A percentile compares a stretch with the other conserved stretches of the same genome.
Evolutionary conservation across 2,797 vertebrate species (phyloP).

Genomic region (Gobio occitaniae): DNA sequence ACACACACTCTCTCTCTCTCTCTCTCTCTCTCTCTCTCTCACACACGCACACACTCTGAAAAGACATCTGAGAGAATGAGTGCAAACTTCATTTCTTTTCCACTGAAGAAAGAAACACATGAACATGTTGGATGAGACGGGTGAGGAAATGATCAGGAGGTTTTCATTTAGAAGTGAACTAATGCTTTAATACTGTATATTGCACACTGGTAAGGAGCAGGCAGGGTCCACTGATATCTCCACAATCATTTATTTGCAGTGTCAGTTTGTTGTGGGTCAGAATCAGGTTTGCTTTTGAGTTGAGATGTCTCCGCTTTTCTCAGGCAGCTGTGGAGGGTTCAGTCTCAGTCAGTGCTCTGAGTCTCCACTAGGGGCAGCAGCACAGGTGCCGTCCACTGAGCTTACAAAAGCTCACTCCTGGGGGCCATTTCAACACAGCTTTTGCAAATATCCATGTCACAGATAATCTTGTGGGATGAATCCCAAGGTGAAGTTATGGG

Average conservation of each 20-base stretch:
- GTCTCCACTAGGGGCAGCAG: background rate
- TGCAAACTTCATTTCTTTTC: too few species aligned
- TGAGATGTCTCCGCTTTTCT: background rate
- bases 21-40: too few species aligned
- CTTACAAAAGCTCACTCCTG: background rate
- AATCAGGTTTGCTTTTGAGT: background rate
- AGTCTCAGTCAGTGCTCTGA: slow-evolving; percentile 5
- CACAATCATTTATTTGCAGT: background rate
- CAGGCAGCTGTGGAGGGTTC: background rate
- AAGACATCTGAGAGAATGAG: too few species aligned
- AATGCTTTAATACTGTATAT: background rate
- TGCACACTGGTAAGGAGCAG: too few species aligned
- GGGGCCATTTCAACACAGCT: background rate
- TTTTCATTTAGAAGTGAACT: too few species aligned
- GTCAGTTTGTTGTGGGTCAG: background rate
- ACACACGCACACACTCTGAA: too few species aligned
- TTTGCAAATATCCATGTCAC: slow-evolving; percentile 13
- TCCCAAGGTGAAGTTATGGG: background rate
- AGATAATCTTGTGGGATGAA: background rate
- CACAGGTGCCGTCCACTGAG: background rate
- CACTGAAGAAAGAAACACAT: too few species aligned
- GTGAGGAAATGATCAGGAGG: too few species aligned
- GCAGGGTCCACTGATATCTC: background rate
- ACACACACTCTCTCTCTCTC: too few species aligned
- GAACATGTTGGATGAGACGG: too few species aligned